A percentile compares a stretch with the other conserved stretches of the same genome.
phyloP scores from a whole-genome alignment of 2,797 vertebrate species.

The Leuciscus waleckii region DNA sequence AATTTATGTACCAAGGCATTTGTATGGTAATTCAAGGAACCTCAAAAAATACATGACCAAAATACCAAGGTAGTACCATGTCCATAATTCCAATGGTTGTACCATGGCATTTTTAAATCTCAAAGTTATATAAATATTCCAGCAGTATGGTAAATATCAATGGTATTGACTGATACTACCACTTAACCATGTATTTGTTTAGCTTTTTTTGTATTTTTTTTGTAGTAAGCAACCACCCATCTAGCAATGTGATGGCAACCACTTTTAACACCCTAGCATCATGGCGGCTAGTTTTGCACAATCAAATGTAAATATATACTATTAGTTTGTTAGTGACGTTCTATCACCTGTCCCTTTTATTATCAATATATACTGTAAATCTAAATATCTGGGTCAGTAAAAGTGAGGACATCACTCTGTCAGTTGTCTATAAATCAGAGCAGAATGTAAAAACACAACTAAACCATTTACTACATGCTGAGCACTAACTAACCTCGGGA shows the following conservation, averaged over 20 bases:
- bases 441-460: conserved; percentile 1
- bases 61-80: background rate
- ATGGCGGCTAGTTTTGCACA: background rate
- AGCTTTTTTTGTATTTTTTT: background rate
- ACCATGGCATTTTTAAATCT: background rate
- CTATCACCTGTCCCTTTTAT: background rate
- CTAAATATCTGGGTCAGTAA: background rate
- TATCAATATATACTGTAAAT: background rate
- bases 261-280: background rate
- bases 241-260: background rate
- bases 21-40: background rate
- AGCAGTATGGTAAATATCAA: background rate
- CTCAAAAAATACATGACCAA: background rate
- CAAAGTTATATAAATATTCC: background rate
- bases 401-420: background rate
- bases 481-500: background rate
- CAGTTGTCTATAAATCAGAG: background rate
- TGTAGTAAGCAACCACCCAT: background rate
- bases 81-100: background rate
- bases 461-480: background rate
- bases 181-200: background rate
- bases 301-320: background rate
- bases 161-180: background rate
- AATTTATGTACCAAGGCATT: background rate
- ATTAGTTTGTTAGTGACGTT: background rate